Conservation (phyloP, 2,113 vertebrate species). For the Tychaedon coryphoeus region DNA sequence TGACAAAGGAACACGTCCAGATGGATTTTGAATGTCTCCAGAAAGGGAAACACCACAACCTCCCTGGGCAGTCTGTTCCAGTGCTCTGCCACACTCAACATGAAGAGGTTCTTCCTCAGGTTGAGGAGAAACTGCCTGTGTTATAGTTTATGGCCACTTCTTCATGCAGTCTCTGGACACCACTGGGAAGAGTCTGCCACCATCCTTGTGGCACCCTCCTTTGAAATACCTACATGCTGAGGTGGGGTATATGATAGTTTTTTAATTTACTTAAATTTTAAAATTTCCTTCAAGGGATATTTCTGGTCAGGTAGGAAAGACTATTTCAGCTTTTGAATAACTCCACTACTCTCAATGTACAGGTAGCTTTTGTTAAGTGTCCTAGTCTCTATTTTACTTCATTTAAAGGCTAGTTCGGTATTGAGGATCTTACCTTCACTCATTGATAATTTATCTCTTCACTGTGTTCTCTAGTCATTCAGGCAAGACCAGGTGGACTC, state of each 20-base stretch:
- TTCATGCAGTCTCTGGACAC: not conserved
- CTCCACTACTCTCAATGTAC: not conserved
- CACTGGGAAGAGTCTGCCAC: not conserved
- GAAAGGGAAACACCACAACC: not conserved
- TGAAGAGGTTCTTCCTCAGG: not conserved
- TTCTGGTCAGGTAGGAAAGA: not conserved
- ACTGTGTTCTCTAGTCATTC: not conserved
- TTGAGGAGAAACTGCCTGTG: not conserved
- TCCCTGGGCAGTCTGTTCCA: not conserved
- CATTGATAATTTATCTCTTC: not conserved
- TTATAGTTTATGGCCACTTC: not conserved
- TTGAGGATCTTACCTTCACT: not conserved
- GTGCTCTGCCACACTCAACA: not conserved
- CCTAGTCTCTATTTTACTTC: not conserved
- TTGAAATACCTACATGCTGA: not conserved
- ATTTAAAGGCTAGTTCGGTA: not conserved
- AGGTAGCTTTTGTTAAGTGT: not conserved
- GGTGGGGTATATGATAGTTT: not conserved
- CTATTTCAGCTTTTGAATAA: not conserved
- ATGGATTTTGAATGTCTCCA: not conserved
- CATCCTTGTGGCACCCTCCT: not conserved
- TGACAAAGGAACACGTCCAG: not conserved
- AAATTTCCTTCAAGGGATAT: not conserved
- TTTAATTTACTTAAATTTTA: not conserved
- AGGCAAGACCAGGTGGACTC: not conserved